Base-by-base conservation (phyloP, 2,113 vertebrate species). In the Rafetus swinhoei region DNA sequence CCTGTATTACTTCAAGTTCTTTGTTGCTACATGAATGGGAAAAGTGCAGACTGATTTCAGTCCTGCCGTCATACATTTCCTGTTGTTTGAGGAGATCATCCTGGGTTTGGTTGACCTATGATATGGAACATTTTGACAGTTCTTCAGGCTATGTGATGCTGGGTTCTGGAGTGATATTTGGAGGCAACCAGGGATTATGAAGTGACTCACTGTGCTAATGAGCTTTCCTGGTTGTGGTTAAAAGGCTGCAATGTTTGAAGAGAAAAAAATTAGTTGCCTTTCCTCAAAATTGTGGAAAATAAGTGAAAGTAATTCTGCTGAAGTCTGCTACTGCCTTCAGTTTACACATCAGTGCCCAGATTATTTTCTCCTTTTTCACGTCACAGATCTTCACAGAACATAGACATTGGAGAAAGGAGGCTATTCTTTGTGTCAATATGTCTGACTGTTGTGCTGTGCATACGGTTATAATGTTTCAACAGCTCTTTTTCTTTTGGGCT, bases 121-220 rank as follows among this genome's bases (percentile, higher is more conserved):
- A 56, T 72, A 85, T 85, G 81, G 82, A 10, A 60, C 27, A 60
- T 89, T 85, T 89, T 84, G 79, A 95, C 89, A 65, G 50, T 79
- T 95, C 55, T 16, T 85, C 88, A 81, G 52, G 93, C 83, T 76
- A 32, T 65, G 69, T 45, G 86, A n/a, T 79, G 24, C 2, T 93
- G 86, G 91, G 65, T 55, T 93, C 81, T 91, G 86, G 92, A 85
- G 81, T 85, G 87, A 69, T 82, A 95, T 60, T 88, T 85, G 35
- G 62, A 57, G 92, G 79, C 82, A 79, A 1, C 62, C 35, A 88
- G 35, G 21, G 87, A 85, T 79, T 90, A 86, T 45, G 39, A 92
- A 53, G 52, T 79, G 90, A 76, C 62, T 22, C 53, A 89, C 90
- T 88, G 53, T 88, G 79, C 27, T 88, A 32, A n/a, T 86, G 50